These are phyloP conservation scores for Chamaetylas fuelleborni DNA, from an alignment of 2,113 vertebrate genomes.

Conservation along the genomic window DNA sequence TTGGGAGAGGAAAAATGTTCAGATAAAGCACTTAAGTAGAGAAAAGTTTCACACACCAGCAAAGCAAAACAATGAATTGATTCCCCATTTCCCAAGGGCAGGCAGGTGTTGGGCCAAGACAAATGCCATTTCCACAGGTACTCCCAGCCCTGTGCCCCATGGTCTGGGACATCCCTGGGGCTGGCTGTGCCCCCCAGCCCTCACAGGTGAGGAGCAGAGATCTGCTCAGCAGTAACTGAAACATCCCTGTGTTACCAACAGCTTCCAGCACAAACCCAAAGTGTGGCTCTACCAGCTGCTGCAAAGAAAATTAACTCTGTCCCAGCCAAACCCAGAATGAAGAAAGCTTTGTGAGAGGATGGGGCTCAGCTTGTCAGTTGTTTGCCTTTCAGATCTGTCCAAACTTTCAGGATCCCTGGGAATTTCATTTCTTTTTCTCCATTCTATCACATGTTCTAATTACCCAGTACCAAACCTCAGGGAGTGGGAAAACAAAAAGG, in stretches of 20 bases:
- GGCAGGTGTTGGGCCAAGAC: not conserved
- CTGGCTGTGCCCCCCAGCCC: not conserved
- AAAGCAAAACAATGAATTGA: not conserved
- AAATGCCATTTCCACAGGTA: no score
- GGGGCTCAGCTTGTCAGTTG: not conserved
- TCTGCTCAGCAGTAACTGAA: not conserved
- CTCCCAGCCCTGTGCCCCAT: accelerated
- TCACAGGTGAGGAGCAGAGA: not conserved
- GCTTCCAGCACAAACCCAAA: not conserved
- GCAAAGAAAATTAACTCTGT: not conserved
- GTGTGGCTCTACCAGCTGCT: not conserved
- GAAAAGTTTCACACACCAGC: not conserved
- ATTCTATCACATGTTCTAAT: not conserved
- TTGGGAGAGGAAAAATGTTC: not conserved
- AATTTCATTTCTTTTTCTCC: not conserved
- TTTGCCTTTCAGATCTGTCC: not conserved
- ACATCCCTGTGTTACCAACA: not conserved
- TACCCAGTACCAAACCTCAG: not conserved
- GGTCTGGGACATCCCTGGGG: not conserved
- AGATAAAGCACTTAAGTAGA: not conserved
- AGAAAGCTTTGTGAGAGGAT: not conserved
- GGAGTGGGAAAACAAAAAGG: not conserved
- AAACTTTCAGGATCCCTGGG: not conserved
- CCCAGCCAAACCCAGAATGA: not conserved
- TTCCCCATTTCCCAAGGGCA: not conserved